phyloP scores from a whole-genome alignment of 2,797 vertebrate genomes.

The Oreochromis grahami region DNA sequence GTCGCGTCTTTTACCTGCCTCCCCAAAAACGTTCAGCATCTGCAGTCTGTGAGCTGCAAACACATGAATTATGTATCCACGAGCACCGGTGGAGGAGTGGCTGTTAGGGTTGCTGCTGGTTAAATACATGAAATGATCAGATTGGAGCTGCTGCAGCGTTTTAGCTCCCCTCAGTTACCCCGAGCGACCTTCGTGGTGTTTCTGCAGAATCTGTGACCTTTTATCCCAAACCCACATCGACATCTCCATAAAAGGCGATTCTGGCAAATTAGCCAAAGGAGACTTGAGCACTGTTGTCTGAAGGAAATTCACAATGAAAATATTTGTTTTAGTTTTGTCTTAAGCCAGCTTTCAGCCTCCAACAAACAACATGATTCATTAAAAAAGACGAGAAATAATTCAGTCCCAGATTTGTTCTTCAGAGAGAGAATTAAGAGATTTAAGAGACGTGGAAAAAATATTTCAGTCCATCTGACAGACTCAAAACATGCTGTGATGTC shows the following conservation, averaged over 20 bases:
- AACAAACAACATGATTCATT: background rate
- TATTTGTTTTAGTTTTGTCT: background rate
- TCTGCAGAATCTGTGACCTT: background rate
- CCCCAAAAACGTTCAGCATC: background rate
- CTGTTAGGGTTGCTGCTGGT: background rate
- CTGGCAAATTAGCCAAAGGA: fast-evolving
- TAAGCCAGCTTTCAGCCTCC: background rate
- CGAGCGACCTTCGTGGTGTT: fast-evolving
- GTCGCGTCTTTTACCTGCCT: background rate
- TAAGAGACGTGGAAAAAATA: background rate
- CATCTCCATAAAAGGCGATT: background rate
- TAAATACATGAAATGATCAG: background rate
- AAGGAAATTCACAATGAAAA: background rate
- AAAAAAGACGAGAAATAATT: background rate
- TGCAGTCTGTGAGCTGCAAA: background rate
- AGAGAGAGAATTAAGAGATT: background rate
- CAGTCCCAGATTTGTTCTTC: background rate
- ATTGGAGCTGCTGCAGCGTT: background rate
- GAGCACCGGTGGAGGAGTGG: background rate
- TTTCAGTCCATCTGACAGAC: background rate
- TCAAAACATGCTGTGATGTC: background rate
- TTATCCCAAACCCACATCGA: background rate
- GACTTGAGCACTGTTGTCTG: background rate
- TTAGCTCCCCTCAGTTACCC: background rate
- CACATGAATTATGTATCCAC: background rate